Conservation (phyloP, 2,113 vertebrate genomes). For the Atractosteus spatula region DNA sequence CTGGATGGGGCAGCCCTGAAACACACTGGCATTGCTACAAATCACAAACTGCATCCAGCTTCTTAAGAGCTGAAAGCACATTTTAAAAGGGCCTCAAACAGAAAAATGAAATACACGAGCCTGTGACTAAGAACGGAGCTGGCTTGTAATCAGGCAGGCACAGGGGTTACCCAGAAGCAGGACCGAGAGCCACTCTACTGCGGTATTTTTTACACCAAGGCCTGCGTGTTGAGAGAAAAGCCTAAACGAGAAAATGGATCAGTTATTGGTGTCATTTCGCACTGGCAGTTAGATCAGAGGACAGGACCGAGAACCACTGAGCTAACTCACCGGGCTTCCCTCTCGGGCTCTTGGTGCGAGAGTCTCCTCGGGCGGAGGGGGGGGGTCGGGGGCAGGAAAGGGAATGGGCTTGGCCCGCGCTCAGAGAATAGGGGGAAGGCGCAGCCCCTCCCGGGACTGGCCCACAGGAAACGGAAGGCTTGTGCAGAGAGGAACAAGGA, state of each 20-base stretch:
- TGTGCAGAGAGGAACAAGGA: constrained; percentile 2
- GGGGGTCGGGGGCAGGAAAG: neutral
- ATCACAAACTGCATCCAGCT: no score
- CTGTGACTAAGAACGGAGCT: no score
- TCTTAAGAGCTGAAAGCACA: no score
- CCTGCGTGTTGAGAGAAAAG: no score
- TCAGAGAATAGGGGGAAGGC: constrained; percentile 34
- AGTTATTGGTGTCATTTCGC: neutral
- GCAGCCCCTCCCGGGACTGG: neutral
- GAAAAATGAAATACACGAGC: no score
- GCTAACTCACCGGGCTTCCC: neutral
- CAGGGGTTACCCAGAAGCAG: neutral
- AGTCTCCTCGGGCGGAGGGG: neutral
- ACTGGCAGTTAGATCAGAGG: no score
- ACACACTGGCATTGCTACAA: no score
- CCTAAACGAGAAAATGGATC: neutral
- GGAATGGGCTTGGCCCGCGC: constrained; percentile 19
- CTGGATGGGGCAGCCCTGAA: no score
- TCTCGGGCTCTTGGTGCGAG: constrained; percentile 6
- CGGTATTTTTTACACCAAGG: no score
- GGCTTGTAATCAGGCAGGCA: neutral
- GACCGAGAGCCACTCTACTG: neutral
- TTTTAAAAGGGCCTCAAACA: no score
- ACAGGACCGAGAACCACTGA: no score
- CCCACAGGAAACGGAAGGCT: neutral